Conservation (phyloP, 2,888 invertebrate species). For the Caenorhabditis sp. region DNA sequence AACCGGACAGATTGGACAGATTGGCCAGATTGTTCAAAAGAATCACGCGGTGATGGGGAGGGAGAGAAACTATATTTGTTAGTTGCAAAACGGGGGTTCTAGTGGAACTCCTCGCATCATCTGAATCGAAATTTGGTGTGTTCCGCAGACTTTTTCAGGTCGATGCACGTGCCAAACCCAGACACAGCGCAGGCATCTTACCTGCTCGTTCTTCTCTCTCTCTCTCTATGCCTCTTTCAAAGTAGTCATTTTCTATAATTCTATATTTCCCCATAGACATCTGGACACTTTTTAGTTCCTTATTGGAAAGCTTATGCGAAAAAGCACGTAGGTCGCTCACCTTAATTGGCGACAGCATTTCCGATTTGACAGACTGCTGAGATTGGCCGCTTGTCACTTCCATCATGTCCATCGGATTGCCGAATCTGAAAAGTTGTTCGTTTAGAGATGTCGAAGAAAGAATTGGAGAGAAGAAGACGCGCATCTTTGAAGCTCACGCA, state of each 20-base stretch:
- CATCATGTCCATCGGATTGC: conserved; percentile 50
- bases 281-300: conserved; percentile 15
- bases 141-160: too few relatives aligned
- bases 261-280: conserved; percentile 9
- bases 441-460: neutral
- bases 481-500: conserved; percentile 2
- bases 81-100: too few relatives aligned
- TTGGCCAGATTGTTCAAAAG: neutral
- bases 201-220: neutral
- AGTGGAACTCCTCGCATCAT: too few relatives aligned
- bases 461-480: neutral
- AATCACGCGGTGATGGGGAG: neutral
- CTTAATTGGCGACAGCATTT: conserved; percentile 58
- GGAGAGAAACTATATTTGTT: too few relatives aligned
- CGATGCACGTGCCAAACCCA: neutral
- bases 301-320: conserved; percentile 19
- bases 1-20: neutral
- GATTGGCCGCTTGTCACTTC: conserved; percentile 51
- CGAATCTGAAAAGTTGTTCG: conserved; percentile 44
- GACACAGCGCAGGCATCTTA: neutral
- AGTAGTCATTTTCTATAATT: neutral
- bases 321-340: conserved; percentile 38
- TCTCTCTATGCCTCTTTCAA: neutral
- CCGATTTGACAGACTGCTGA: conserved; percentile 39
- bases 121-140: too few relatives aligned